These are phyloP conservation scores for Petrophora chlorosata DNA, from an alignment of 2,888 invertebrate species.

Conservation along the genomic window DNA sequence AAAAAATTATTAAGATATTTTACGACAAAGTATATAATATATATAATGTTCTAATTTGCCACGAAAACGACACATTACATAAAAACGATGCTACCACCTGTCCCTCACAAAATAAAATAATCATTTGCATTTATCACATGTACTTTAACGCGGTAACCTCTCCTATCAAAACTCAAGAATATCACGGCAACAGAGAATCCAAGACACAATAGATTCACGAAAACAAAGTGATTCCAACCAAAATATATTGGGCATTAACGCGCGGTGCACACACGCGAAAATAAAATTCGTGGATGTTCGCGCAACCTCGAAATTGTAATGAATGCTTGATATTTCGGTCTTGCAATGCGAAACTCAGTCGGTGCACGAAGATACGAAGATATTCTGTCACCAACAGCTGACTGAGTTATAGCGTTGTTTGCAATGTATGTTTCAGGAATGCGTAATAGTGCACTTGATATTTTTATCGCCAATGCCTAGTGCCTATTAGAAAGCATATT, in stretches of 20 bases:
- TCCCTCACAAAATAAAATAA: constrained; percentile 6
- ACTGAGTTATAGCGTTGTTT: constrained; percentile 12
- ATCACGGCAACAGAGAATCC: constrained; percentile 9
- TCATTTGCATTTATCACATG: not conserved
- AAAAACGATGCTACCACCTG: too few relatives aligned
- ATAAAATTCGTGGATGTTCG: constrained; percentile 54
- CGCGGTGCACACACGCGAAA: constrained; percentile 34
- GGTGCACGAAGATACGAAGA: constrained; percentile 44
- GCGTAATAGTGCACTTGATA: constrained; percentile 17
- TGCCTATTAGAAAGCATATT: not conserved
- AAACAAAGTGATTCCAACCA: constrained; percentile 40
- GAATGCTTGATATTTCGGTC: constrained; percentile 74
- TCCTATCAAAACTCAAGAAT: constrained; percentile 8
- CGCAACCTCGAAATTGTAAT: constrained; percentile 71
- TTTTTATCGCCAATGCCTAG: constrained; percentile 3
- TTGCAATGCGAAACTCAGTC: constrained; percentile 42
- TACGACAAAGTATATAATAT: too few relatives aligned
- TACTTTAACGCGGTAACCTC: constrained; percentile 1
- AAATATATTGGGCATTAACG: constrained; percentile 41
- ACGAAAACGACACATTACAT: too few relatives aligned
- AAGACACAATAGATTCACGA: constrained; percentile 12
- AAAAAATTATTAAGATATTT: too few relatives aligned
- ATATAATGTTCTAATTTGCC: too few relatives aligned
- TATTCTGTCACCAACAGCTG: constrained; percentile 44
- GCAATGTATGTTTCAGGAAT: constrained; percentile 22